Evolutionary conservation across 2,113 vertebrate species (phyloP).

Genomic region (Vanacampus margaritifer): DNA sequence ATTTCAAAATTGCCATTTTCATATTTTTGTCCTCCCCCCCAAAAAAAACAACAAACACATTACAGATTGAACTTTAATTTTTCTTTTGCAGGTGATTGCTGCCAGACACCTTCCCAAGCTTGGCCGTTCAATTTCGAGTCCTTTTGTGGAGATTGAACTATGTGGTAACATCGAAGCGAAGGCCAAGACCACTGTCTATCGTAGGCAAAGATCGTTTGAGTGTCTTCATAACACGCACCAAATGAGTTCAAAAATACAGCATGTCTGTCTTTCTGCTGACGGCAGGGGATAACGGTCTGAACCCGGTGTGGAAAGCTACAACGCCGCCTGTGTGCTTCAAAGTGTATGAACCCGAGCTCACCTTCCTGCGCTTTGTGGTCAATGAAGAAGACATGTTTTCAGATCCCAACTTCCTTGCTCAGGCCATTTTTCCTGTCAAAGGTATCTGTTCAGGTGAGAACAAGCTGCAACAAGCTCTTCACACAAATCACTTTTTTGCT

Average conservation of each 20-base stretch:
- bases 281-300: slow-evolving; percentile 92
- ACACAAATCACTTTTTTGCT: neutral
- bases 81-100: slow-evolving; percentile 80
- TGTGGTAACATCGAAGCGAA: slow-evolving; percentile 90
- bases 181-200: slow-evolving; percentile 85
- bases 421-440: slow-evolving; percentile 90
- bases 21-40: no score
- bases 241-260: neutral
- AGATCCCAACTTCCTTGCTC: slow-evolving; percentile 95
- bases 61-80: neutral
- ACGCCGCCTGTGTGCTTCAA: slow-evolving; percentile 80
- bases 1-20: no score
- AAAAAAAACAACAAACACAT: no score
- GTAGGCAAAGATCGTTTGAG: slow-evolving; percentile 42
- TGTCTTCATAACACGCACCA: neutral
- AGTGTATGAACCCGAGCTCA: slow-evolving; percentile 86
- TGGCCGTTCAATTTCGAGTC: slow-evolving; percentile 88
- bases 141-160: slow-evolving; percentile 94
- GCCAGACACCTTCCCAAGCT: slow-evolving; percentile 91
- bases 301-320: slow-evolving; percentile 83
- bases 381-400: slow-evolving; percentile 99
- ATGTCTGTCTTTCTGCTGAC: neutral
- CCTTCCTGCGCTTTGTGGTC: slow-evolving; percentile 91
- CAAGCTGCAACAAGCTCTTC: neutral
- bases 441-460: slow-evolving; percentile 86